Evolutionary conservation across 2,888 invertebrate genomes (phyloP).

Genomic region (Limenitis camilla): DNA sequence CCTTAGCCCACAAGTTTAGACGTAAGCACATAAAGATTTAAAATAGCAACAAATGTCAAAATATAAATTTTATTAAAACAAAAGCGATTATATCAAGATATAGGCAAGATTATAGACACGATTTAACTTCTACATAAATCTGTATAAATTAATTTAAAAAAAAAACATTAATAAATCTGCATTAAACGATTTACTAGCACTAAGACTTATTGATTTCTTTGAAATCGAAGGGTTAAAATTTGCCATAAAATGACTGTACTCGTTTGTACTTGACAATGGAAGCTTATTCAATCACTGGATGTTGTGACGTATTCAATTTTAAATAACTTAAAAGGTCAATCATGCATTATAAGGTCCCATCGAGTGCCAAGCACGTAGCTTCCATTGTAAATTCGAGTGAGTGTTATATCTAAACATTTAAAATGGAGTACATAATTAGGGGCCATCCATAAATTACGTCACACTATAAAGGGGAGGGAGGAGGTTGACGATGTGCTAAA

Average conservation of each 20-base stretch:
- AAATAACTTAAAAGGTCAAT: neutral
- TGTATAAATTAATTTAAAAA: conserved; percentile 37
- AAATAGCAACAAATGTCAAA: conserved; percentile 17
- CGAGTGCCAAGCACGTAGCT: conserved; percentile 7
- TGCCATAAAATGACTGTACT: conserved; percentile 47
- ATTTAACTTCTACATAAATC: conserved; percentile 38
- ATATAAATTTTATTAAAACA: conserved; percentile 28
- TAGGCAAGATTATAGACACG: conserved; percentile 61
- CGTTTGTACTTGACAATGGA: conserved; percentile 32
- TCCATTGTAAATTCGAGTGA: conserved; percentile 13
- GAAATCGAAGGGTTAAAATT: conserved; percentile 41
- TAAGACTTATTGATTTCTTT: conserved; percentile 45
- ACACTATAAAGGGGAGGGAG: too few relatives aligned
- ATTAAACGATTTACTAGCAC: conserved; percentile 36
- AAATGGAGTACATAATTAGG: conserved; percentile 9
- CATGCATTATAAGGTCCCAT: neutral
- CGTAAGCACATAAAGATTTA: conserved; percentile 16
- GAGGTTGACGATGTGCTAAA: too few relatives aligned
- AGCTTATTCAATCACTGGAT: neutral
- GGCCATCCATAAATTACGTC: too few relatives aligned
- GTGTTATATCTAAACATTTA: conserved; percentile 12
- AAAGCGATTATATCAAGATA: conserved; percentile 27
- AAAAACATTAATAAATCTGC: conserved; percentile 24
- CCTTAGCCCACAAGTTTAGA: conserved; percentile 5
- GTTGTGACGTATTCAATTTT: neutral